Base-by-base conservation (phyloP, 37 sponge, comb jelly and placozoan genomes). In the Beroe forskalii region DNA sequence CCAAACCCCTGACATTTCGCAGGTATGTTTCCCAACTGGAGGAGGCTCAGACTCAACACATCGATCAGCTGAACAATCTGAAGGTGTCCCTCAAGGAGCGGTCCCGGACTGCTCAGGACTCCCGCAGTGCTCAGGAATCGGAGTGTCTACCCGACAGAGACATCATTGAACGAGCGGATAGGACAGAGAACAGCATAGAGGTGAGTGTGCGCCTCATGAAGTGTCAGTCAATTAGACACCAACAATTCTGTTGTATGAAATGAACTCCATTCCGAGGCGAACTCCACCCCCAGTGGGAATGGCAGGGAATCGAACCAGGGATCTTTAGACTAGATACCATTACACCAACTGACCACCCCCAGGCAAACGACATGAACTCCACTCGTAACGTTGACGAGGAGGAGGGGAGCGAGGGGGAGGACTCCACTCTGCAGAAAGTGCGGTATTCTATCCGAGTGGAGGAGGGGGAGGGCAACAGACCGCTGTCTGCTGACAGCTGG, bases 51-150 rank as follows among this genome's bases (percentile, higher is more conserved):
- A 2, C 72, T 32, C 86, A 80, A 0, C 86, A 80, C 40, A 80
- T 44, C 17, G 55, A 80, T 43, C 55, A 80, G 55, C 55, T 80
- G 25, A 41, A 43, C 86, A 80, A 80, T 25, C 48, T 80, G 30
- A 80, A 80, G 27, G 23, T 80, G 86, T 80, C 55, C 4, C 86
- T 44, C 41, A 80, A 80, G 55, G 86, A 69, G 38, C 72, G 72
- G 72, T 69, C 72, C 12, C 72, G 72, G 17, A 32, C 38, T 36
- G 3, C 38, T 19, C 72, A 69, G 33, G 72, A 69, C 19, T 27
- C 72, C 37, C 36, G 72, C 36, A 17, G 12, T 6, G 12, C 12
- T 17, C 72, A 27, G 17, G 33, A 69, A 27, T 19, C 72, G 19
- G 72, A 69, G 38, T 69, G 72, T 69, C 33, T 69, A 1, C 72